Base-by-base conservation (phyloP, 2,797 vertebrate genomes). In the Glossophaga mutica region DNA sequence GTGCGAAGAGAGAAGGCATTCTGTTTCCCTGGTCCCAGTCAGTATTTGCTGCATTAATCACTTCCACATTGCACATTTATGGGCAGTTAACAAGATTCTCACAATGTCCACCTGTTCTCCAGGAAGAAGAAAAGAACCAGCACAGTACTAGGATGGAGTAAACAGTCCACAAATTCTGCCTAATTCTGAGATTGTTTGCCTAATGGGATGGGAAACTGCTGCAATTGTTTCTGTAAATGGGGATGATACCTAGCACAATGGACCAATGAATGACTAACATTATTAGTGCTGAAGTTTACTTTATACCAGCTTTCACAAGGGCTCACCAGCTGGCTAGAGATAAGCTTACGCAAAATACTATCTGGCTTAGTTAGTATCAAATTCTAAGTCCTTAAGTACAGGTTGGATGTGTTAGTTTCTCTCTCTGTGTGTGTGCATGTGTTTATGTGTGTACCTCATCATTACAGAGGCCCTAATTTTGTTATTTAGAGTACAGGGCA, bases 181-280 rank as follows among this genome's bases (percentile, higher is more conserved):
- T 4, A 39, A 39, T 39, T 39, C 39, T 39, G 39, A 39, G 79
- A 32, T 71, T 84, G 74, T n/a, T 62, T 94, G 77, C 85, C 90
- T 96, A 94, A 95, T 81, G 92, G 84, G 15, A 48, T 32, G 10
- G 78, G 78, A 92, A 96, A 90, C 55, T 76, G 44, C 70, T 94
- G 78, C 82, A 76, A 44, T 73, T 90, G 42, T 92, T 82, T 81
- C 92, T 76, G 65, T 71, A 50, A 91, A 74, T 52, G 70, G 83
- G 73, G 32, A 12, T 71, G 15, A 46, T 70, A 50, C 21, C 86
- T 88, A 83, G 46, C 29, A 91, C 50, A 79, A 78, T 42, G 34
- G 11, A 24, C 77, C 37, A 59, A 34, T 39, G 74, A 92, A 67
- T 86, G 62, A 3, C 81, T 84, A 68, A 83, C 19, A 42, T 39